phyloP scores from a whole-genome alignment of 2,113 vertebrate genomes.

The Poicephalus gulielmi region DNA sequence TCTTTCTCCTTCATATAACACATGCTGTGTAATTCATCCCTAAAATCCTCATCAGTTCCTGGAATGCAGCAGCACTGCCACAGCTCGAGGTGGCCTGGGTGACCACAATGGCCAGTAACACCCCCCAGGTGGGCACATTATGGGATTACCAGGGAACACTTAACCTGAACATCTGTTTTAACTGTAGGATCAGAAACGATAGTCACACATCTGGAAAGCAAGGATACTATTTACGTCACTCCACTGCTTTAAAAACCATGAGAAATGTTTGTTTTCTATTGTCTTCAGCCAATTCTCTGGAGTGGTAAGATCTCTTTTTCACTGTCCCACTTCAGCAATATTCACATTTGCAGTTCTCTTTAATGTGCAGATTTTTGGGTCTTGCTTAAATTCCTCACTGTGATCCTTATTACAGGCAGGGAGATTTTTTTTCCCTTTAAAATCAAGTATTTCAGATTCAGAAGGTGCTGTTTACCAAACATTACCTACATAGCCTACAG shows the following conservation, averaged over 20 bases:
- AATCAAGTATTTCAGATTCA: not conserved
- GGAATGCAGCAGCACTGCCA: not conserved
- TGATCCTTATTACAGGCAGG: too few relatives aligned
- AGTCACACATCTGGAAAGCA: not conserved
- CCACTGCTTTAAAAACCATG: not conserved
- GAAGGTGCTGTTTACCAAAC: not conserved
- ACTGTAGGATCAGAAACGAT: not conserved
- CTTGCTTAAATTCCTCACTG: not conserved
- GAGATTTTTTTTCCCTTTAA: not conserved
- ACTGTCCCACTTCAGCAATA: not conserved
- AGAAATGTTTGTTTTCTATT: not conserved
- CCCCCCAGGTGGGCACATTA: accelerated
- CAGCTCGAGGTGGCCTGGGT: not conserved
- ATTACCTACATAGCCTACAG: not conserved
- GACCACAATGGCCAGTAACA: not conserved
- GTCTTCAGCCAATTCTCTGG: not conserved
- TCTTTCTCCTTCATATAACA: not conserved
- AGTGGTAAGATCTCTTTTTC: not conserved
- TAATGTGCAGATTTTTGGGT: not conserved
- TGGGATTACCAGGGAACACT: not conserved
- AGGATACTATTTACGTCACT: not conserved
- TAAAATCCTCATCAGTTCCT: not conserved
- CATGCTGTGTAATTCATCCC: not conserved
- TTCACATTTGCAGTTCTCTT: not conserved
- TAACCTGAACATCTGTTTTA: not conserved